phyloP scores from a whole-genome alignment of 2,113 vertebrate species.

The Saccopteryx leptura region DNA sequence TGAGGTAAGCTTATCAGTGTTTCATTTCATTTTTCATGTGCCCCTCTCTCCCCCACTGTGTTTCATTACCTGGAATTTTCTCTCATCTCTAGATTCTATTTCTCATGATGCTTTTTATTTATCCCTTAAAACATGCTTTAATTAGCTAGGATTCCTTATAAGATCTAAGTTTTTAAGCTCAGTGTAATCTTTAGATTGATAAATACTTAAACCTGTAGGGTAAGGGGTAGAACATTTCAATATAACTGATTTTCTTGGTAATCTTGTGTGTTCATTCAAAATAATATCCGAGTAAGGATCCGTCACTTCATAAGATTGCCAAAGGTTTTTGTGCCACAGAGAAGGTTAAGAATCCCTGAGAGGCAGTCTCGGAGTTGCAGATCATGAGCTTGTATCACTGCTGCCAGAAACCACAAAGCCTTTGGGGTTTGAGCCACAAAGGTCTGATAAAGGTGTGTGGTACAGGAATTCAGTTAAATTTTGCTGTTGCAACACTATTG shows the following conservation, averaged over 20 bases:
- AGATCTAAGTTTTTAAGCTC: slow-evolving; percentile 43
- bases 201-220: background rate
- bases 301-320: slow-evolving; percentile 1
- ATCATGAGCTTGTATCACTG: background rate
- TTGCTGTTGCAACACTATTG: slow-evolving; percentile 7
- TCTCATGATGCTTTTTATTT: slow-evolving; percentile 15
- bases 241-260: slow-evolving; percentile 21
- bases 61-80: slow-evolving; percentile 47
- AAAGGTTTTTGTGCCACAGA: background rate
- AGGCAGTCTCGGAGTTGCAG: slow-evolving; percentile 31
- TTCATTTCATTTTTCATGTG: slow-evolving; percentile 26
- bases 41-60: background rate
- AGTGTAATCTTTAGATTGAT: slow-evolving; percentile 45
- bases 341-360: slow-evolving; percentile 35
- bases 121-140: slow-evolving; percentile 40
- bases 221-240: background rate
- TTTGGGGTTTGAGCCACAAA: slow-evolving; percentile 61
- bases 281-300: background rate
- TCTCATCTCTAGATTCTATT: slow-evolving; percentile 20
- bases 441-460: slow-evolving; percentile 47
- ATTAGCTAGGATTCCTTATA: slow-evolving; percentile 28
- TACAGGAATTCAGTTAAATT: slow-evolving; percentile 61
- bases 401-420: slow-evolving; percentile 56
- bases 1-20: background rate
- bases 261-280: slow-evolving; percentile 20